These are phyloP conservation scores for Abscondita cerata DNA, from an alignment of 2,888 invertebrate genomes.

Conservation along the genomic window DNA sequence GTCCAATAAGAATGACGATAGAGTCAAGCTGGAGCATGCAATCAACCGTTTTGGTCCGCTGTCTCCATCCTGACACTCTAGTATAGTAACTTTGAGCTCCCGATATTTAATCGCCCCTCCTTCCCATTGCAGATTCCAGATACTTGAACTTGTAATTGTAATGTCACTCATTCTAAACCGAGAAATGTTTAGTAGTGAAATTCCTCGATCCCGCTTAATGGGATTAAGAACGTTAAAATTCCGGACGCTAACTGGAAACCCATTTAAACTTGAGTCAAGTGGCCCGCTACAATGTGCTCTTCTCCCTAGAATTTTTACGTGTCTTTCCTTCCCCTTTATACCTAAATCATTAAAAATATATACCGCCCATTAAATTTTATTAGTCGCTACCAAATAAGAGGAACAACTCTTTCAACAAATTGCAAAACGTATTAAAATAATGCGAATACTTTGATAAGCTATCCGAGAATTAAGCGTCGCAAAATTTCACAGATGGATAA, in stretches of 20 bases:
- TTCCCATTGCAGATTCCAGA: conserved; percentile 40
- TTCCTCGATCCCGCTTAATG: conserved; percentile 44
- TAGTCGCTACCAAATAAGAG: conserved; percentile 35
- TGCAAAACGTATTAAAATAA: not conserved
- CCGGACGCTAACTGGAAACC: conserved; percentile 42
- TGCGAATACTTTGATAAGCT: too few relatives aligned
- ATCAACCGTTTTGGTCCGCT: conserved; percentile 36
- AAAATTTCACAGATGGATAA: not conserved
- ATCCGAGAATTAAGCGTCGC: not conserved
- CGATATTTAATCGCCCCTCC: conserved; percentile 43
- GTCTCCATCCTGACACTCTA: conserved; percentile 34
- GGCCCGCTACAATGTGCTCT: conserved; percentile 37
- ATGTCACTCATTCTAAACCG: conserved; percentile 43
- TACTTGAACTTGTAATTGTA: conserved; percentile 46
- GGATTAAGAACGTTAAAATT: conserved; percentile 48
- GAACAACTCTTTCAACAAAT: conserved; percentile 3
- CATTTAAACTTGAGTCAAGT: conserved; percentile 34
- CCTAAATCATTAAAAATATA: conserved; percentile 36
- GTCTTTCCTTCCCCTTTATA: conserved; percentile 28
- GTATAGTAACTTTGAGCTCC: conserved; percentile 39
- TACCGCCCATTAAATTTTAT: conserved; percentile 40
- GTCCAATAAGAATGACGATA: conserved; percentile 21
- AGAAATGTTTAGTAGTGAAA: conserved; percentile 38
- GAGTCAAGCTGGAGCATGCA: conserved; percentile 12
- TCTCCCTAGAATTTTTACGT: conserved; percentile 36